phyloP scores from a whole-genome alignment of 2,888 invertebrate genomes.

The Catocala sponsa region DNA sequence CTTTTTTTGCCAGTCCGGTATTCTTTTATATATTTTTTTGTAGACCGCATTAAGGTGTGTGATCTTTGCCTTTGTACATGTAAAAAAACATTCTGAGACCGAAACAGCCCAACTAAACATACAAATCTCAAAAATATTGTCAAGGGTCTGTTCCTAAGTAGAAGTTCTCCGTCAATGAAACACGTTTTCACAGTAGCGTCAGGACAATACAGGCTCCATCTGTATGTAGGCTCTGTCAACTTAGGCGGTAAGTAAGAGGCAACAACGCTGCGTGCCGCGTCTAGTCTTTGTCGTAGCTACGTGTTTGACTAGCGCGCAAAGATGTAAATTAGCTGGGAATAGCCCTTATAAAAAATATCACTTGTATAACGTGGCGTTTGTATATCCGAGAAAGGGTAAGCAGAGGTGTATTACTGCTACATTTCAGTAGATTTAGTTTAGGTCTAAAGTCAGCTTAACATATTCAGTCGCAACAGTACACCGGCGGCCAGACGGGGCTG shows the following conservation, averaged over 20 bases:
- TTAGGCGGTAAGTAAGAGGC: conserved; percentile 1
- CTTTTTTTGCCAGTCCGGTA: too few relatives aligned
- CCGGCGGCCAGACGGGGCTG: too few relatives aligned
- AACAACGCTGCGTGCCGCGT: conserved; percentile 5
- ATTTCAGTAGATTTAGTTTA: too few relatives aligned
- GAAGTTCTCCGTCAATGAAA: conserved; percentile 9
- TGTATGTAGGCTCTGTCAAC: background rate
- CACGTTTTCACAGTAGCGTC: background rate
- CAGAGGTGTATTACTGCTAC: too few relatives aligned
- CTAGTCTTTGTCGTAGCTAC: conserved; percentile 14
- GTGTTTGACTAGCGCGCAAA: conserved; percentile 4
- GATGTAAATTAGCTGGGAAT: conserved; percentile 8
- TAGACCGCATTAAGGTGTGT: too few relatives aligned
- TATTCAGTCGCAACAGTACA: too few relatives aligned
- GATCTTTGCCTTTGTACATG: too few relatives aligned
- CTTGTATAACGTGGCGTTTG: too few relatives aligned
- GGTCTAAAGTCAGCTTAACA: too few relatives aligned
- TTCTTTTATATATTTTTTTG: too few relatives aligned
- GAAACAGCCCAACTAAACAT: background rate
- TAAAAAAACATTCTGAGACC: too few relatives aligned
- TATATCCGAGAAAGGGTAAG: too few relatives aligned
- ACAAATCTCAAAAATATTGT: background rate
- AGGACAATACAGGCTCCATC: background rate
- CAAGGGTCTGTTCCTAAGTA: conserved; percentile 5
- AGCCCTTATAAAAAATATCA: background rate